phyloP scores from a whole-genome alignment of 2,113 vertebrate species.

The Onychostoma macrolepis region DNA sequence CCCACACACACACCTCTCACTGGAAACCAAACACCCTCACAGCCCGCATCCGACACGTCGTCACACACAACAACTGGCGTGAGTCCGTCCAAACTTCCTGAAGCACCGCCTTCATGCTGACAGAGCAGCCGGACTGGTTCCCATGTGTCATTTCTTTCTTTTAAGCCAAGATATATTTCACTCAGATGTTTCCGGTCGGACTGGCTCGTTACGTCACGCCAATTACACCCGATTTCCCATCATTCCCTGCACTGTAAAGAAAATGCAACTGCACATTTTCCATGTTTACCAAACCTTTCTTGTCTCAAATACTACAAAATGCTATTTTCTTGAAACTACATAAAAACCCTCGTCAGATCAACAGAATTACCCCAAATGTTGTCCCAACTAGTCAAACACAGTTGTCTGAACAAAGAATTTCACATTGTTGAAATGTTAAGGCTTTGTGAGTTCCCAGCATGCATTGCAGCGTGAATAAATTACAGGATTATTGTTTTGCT shows the following conservation, averaged over 20 bases:
- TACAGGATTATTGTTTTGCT: too few relatives aligned
- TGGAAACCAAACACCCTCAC: not conserved
- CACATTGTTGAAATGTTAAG: too few relatives aligned
- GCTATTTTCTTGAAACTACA: too few relatives aligned
- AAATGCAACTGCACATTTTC: too few relatives aligned
- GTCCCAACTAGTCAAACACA: too few relatives aligned
- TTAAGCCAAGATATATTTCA: not conserved
- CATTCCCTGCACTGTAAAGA: too few relatives aligned
- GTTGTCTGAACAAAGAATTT: too few relatives aligned
- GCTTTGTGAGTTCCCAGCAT: too few relatives aligned
- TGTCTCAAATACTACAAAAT: too few relatives aligned
- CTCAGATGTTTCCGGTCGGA: slow-evolving; percentile 7
- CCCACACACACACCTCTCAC: not conserved
- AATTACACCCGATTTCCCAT: not conserved
- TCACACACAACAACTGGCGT: not conserved
- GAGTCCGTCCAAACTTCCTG: not conserved
- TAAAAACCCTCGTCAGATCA: too few relatives aligned
- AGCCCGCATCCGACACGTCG: not conserved
- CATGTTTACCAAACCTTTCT: not conserved
- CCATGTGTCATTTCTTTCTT: slow-evolving; percentile 33
- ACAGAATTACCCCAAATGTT: too few relatives aligned
- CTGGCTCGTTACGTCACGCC: not conserved
- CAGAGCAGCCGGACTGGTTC: slow-evolving; percentile 57
- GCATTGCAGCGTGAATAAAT: too few relatives aligned
- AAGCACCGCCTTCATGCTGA: not conserved